These are phyloP conservation scores for Drosophila meridionalis DNA, from an alignment of 2,888 invertebrate species.

Conservation along the genomic window DNA sequence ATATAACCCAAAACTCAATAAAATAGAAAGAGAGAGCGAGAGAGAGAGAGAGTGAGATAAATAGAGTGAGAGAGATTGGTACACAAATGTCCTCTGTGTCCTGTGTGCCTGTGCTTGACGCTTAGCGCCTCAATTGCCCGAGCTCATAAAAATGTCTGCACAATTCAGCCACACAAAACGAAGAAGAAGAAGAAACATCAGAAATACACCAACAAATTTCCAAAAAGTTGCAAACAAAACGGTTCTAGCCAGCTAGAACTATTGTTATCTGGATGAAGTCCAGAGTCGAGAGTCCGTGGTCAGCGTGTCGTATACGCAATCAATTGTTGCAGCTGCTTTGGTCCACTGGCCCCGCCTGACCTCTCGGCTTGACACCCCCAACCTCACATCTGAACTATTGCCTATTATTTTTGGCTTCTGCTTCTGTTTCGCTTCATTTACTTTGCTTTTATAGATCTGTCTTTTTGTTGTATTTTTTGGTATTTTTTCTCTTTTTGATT, in stretches of 20 bases:
- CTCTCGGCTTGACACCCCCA: constrained; percentile 25
- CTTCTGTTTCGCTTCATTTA: constrained; percentile 50
- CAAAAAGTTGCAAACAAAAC: constrained; percentile 37
- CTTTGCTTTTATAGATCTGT: constrained; percentile 25
- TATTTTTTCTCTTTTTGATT: constrained; percentile 21
- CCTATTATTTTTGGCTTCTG: constrained; percentile 60
- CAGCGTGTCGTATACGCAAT: constrained; percentile 75
- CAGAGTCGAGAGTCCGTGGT: constrained; percentile 38
- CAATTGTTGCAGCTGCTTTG: constrained; percentile 68
- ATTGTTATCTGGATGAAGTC: constrained; percentile 54
- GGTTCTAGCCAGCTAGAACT: constrained; percentile 17
- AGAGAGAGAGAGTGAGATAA: not conserved
- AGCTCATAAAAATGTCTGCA: constrained; percentile 75
- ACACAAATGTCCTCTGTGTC: constrained; percentile 22
- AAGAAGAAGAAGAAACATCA: constrained; percentile 9
- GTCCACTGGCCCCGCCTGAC: constrained; percentile 45
- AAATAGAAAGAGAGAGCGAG: constrained; percentile 17
- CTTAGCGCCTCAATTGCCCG: constrained; percentile 30
- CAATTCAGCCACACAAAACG: constrained; percentile 24
- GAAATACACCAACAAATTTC: constrained; percentile 30
- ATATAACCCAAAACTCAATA: constrained; percentile 40
- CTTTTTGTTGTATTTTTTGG: constrained; percentile 12
- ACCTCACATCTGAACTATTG: constrained; percentile 35
- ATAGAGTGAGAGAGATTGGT: not conserved
- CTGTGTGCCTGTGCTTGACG: constrained; percentile 54